Percentiles rank a stretch among this genome's conserved stretches.
phyloP scores from a whole-genome alignment of 2,888 invertebrate species.

The Zaprionus obscuricornis region DNA sequence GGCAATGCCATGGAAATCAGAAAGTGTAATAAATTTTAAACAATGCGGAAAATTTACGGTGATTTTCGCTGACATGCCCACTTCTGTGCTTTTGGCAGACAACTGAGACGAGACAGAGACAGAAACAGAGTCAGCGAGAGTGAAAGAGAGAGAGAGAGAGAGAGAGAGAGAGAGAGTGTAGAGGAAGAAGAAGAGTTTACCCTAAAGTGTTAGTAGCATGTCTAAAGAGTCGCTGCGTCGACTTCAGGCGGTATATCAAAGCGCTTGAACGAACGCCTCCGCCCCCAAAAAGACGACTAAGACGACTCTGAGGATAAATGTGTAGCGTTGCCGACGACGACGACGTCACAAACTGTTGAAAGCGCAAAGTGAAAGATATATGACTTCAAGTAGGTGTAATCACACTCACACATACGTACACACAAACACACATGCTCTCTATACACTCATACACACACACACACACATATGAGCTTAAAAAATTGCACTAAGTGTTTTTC shows the following conservation, averaged over 20 bases:
- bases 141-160: neutral
- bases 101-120: neutral
- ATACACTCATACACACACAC: conserved; percentile 25
- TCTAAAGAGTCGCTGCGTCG: conserved; percentile 56
- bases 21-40: conserved; percentile 78
- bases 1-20: conserved; percentile 63
- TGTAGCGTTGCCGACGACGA: conserved; percentile 53
- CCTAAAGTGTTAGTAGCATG: conserved; percentile 62
- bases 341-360: conserved; percentile 77
- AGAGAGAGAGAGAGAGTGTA: neutral
- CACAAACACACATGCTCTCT: conserved; percentile 38
- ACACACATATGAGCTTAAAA: conserved; percentile 45
- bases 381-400: conserved; percentile 76
- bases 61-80: conserved; percentile 77
- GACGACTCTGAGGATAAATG: conserved; percentile 50
- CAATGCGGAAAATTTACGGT: conserved; percentile 77
- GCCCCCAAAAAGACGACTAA: conserved; percentile 34
- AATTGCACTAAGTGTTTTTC: conserved; percentile 71
- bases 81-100: conserved; percentile 69
- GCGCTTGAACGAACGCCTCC: conserved; percentile 58
- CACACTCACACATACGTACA: conserved; percentile 47
- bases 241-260: conserved; percentile 69
- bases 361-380: conserved; percentile 79
- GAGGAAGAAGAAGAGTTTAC: too few species aligned
- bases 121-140: neutral